A percentile compares a stretch with the other conserved stretches of the same genome.
phyloP scores from a whole-genome alignment of 2,113 vertebrate genomes.

The Pachyramphus minor region DNA sequence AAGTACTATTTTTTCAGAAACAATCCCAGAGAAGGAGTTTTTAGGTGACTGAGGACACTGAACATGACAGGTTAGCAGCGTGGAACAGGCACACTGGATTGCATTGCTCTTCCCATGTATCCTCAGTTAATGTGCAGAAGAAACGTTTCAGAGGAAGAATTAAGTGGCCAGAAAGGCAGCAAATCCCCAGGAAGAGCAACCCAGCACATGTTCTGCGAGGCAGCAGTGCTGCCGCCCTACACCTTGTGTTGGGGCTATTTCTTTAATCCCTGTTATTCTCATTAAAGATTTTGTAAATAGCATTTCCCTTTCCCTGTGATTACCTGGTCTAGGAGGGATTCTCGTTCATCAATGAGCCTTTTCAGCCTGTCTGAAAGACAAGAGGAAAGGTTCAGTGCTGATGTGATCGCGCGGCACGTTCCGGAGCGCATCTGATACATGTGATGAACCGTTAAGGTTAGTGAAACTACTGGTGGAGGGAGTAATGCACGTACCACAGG shows the following conservation, averaged over 20 bases:
- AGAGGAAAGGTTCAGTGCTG: constrained; percentile 3
- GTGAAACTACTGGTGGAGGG: constrained; percentile 54
- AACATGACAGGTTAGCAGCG: not conserved
- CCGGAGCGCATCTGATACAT: not conserved
- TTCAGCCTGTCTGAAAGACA: constrained; percentile 88
- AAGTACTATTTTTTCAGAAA: not conserved
- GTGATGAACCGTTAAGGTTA: constrained; percentile 8
- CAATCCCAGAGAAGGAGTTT: not conserved
- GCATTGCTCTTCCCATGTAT: not conserved
- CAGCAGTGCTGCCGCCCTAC: not conserved
- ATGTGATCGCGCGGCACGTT: fast-evolving
- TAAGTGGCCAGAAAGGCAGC: not conserved
- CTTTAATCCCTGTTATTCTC: not conserved
- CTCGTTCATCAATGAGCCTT: constrained; percentile 90
- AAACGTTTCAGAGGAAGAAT: not conserved
- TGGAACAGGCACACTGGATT: not conserved
- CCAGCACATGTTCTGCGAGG: not conserved
- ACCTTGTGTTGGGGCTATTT: fast-evolving
- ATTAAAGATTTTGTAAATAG: not conserved
- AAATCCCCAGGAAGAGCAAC: not conserved
- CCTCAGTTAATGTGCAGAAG: not conserved
- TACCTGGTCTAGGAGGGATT: constrained; percentile 93
- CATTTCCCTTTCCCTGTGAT: not conserved
- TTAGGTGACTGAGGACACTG: not conserved
- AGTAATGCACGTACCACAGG: constrained; percentile 81